Percentiles rank a stretch among this genome's conserved stretches.
phyloP scores from a whole-genome alignment of 2,888 invertebrate genomes.

The Esperia sulphurella region DNA sequence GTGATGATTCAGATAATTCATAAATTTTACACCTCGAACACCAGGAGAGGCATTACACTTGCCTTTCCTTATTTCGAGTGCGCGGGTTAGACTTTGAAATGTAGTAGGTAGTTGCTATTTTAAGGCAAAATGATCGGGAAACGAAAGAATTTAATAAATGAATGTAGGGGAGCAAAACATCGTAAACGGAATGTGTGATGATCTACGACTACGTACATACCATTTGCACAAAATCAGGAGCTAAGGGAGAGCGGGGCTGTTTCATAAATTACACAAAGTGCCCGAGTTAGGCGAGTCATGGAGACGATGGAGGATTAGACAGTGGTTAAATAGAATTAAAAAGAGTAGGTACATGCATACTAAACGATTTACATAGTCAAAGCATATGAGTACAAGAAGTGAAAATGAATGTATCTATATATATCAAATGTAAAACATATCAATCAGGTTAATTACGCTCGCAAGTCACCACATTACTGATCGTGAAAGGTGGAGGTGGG shows the following conservation, averaged over 20 bases:
- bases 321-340: not conserved
- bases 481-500: too few relatives aligned
- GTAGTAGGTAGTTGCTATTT: too few relatives aligned
- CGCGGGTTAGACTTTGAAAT: not conserved
- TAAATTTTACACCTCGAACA: constrained; percentile 6
- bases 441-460: too few relatives aligned
- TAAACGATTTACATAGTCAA: not conserved
- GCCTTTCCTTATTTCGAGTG: constrained; percentile 4
- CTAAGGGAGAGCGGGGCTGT: not conserved
- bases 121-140: not conserved
- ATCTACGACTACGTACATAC: not conserved
- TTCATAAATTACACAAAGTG: not conserved
- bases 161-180: not conserved
- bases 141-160: not conserved
- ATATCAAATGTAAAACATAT: too few relatives aligned
- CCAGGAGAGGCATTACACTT: constrained; percentile 7
- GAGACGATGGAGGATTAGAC: not conserved
- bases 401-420: too few relatives aligned
- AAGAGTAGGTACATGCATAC: not conserved
- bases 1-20: constrained; percentile 16
- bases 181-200: not conserved
- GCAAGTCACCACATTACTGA: too few relatives aligned
- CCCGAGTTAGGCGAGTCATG: not conserved
- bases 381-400: too few relatives aligned
- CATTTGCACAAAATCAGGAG: not conserved